These are phyloP conservation scores for Ennomos fuscantarius DNA, from an alignment of 2,888 invertebrate species.

Conservation along the genomic window DNA sequence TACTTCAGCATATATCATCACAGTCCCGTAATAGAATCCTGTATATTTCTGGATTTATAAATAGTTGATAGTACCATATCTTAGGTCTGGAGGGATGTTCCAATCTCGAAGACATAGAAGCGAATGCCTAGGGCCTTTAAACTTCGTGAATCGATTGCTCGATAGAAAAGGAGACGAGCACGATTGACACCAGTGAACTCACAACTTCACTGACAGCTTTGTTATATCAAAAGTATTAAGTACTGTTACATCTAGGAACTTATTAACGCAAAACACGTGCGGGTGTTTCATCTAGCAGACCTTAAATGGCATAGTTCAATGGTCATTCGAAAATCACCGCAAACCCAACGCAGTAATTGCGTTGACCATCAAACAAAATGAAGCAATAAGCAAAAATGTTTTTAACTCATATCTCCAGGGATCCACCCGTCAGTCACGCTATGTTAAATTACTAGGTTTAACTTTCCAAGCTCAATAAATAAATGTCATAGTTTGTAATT, in stretches of 20 bases:
- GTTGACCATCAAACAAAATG: constrained; percentile 32
- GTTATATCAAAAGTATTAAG: constrained; percentile 46
- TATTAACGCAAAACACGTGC: constrained; percentile 20
- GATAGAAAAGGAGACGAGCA: constrained; percentile 74
- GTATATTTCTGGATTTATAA: not conserved
- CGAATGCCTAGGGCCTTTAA: constrained; percentile 33
- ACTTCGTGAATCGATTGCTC: constrained; percentile 72
- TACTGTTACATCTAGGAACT: constrained; percentile 32
- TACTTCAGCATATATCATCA: not conserved
- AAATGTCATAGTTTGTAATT: constrained; percentile 76
- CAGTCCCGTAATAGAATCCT: not conserved
- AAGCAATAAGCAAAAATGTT: constrained; percentile 48
- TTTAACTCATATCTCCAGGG: constrained; percentile 47
- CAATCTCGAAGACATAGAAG: constrained; percentile 27
- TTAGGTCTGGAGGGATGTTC: constrained; percentile 20
- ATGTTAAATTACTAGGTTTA: constrained; percentile 63
- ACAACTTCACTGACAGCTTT: constrained; percentile 57
- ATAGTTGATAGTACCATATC: not conserved
- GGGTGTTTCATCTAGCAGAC: constrained; percentile 19
- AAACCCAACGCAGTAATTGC: constrained; percentile 33
- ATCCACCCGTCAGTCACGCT: constrained; percentile 65
- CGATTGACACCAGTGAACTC: constrained; percentile 70
- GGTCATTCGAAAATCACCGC: constrained; percentile 25
- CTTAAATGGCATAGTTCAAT: constrained; percentile 32
- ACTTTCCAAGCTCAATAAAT: constrained; percentile 72